Percentiles rank a stretch among this genome's conserved stretches.
phyloP scores from a whole-genome alignment of 2,797 vertebrate genomes.

The Clarias laeviceps region DNA sequence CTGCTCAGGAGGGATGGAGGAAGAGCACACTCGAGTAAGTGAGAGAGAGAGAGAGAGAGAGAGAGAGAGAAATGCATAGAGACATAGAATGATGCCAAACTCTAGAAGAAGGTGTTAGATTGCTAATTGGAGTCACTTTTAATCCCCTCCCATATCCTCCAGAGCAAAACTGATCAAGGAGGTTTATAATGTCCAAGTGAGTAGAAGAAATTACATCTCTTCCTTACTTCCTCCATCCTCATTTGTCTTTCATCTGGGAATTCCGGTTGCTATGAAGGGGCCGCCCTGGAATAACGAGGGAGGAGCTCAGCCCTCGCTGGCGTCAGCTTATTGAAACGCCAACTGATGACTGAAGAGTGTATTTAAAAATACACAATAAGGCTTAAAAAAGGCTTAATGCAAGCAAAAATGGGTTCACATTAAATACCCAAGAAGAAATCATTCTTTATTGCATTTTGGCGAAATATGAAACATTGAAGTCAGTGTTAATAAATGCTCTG shows the following conservation, averaged over 20 bases:
- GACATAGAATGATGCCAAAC: slow-evolving; percentile 57
- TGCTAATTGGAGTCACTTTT: slow-evolving; percentile 70
- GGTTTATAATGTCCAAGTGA: slow-evolving; percentile 63
- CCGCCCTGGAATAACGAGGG: slow-evolving; percentile 60
- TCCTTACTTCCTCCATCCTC: slow-evolving; percentile 65
- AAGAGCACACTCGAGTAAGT: slow-evolving; percentile 47
- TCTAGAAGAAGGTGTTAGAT: slow-evolving; percentile 68
- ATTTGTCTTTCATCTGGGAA: slow-evolving; percentile 68
- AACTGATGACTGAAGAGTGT: not conserved
- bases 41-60: slow-evolving; percentile 7
- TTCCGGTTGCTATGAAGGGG: slow-evolving; percentile 72
- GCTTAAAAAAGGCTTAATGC: not conserved
- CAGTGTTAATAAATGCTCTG: not conserved
- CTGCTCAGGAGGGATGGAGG: slow-evolving; percentile 43
- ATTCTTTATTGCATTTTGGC: not conserved
- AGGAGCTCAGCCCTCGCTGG: slow-evolving; percentile 45
- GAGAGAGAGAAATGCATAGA: slow-evolving; percentile 4
- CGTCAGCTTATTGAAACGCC: slow-evolving; percentile 33
- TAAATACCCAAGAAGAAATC: not conserved
- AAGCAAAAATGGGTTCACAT: not conserved
- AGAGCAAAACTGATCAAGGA: slow-evolving; percentile 56
- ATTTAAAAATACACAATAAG: slow-evolving; percentile 1
- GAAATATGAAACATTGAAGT: too few species aligned
- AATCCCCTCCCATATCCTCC: slow-evolving; percentile 56
- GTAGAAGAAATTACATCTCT: slow-evolving; percentile 70